Conservation (phyloP, 2,888 invertebrate genomes). For the Cataglyphis altisquamis region DNA sequence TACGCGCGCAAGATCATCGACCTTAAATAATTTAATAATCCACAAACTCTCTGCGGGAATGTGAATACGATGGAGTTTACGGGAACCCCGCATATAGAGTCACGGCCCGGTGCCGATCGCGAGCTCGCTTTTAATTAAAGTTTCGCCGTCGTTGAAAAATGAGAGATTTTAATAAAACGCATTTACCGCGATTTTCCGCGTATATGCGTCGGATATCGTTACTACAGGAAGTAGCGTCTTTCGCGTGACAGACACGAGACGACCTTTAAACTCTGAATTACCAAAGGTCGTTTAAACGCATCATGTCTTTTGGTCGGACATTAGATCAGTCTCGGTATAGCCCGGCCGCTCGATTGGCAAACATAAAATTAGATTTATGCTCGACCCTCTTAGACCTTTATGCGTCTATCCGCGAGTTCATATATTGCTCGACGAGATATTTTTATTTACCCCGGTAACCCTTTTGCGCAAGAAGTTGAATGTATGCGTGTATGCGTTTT, state of each 20-base stretch:
- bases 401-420: slow-evolving; percentile 17
- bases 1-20: slow-evolving; percentile 41
- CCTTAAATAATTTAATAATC: slow-evolving; percentile 54
- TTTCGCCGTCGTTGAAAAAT: slow-evolving; percentile 35
- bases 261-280: slow-evolving; percentile 49
- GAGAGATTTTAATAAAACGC: slow-evolving; percentile 45
- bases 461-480: neutral
- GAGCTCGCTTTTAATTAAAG: slow-evolving; percentile 48
- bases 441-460: slow-evolving; percentile 37
- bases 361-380: slow-evolving; percentile 51
- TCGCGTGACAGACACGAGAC: neutral
- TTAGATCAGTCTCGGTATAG: slow-evolving; percentile 46
- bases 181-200: slow-evolving; percentile 44
- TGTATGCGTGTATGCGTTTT: neutral
- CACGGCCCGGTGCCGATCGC: slow-evolving; percentile 13
- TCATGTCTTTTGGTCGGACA: slow-evolving; percentile 35
- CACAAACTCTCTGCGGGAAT: neutral
- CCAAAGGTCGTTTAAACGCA: slow-evolving; percentile 45
- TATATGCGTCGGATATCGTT: slow-evolving; percentile 31
- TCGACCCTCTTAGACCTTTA: slow-evolving; percentile 45
- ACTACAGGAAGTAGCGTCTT: slow-evolving; percentile 4
- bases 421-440: slow-evolving; percentile 24
- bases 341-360: slow-evolving; percentile 34
- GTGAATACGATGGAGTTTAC: slow-evolving; percentile 24
- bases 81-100: slow-evolving; percentile 16